A percentile compares a stretch with the other conserved stretches of the same genome.
Conservation (phyloP, 2,113 vertebrate genomes). For the Propithecus coquereli region DNA sequence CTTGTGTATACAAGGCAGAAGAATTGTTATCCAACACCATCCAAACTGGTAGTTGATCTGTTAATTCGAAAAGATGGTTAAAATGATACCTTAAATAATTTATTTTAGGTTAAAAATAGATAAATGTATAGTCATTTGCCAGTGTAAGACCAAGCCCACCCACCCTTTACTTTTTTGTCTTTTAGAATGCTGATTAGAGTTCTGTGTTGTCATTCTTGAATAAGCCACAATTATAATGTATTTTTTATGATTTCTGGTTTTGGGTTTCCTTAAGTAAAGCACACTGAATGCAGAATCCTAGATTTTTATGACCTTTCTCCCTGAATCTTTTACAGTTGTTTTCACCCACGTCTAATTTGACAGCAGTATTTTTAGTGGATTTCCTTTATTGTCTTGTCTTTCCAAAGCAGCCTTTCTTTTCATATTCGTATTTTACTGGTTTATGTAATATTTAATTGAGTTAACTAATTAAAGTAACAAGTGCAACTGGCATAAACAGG, state of each 20-base stretch:
- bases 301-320: slow-evolving; percentile 5
- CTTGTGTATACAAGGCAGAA: neutral
- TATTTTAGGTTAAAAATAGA: slow-evolving; percentile 25
- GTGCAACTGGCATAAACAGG: neutral
- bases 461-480: slow-evolving; percentile 16
- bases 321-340: neutral
- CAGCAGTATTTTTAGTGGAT: neutral
- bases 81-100: slow-evolving; percentile 26
- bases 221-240: neutral
- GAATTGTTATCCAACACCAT: neutral
- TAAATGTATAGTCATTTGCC: neutral
- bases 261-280: slow-evolving; percentile 39
- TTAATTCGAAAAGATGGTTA: slow-evolving; percentile 16
- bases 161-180: neutral
- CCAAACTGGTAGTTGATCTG: neutral
- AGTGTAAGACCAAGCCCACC: neutral
- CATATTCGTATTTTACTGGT: neutral
- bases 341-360: neutral
- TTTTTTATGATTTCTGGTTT: slow-evolving; percentile 45
- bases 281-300: neutral
- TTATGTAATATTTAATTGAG: slow-evolving; percentile 35
- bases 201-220: slow-evolving; percentile 11
- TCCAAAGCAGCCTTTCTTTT: slow-evolving; percentile 12
- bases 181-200: neutral
- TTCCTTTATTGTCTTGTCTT: slow-evolving; percentile 26